Percentiles rank a stretch among this genome's conserved stretches.
phyloP scores from a whole-genome alignment of 1,140 invertebrate species.

The Leptinotarsa lineolata region DNA sequence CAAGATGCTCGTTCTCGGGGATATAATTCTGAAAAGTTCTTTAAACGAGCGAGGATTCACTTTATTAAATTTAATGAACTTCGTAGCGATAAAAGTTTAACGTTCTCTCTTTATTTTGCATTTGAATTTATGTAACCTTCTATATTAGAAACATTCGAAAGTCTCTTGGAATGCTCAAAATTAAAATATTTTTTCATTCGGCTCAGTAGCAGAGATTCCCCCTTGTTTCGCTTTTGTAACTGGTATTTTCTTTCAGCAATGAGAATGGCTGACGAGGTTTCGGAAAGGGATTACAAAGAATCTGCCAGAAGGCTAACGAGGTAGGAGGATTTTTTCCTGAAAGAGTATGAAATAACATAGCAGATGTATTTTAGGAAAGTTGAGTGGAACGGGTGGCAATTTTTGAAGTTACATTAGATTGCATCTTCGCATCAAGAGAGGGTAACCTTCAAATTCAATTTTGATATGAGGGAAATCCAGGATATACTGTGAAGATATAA shows the following conservation, averaged over 20 bases:
- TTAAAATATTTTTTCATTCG: background rate
- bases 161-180: slow-evolving; percentile 1
- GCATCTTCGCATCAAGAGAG: too few relatives aligned
- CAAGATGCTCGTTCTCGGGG: background rate
- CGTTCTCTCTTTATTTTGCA: slow-evolving; percentile 15
- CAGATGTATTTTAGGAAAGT: too few relatives aligned
- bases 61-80: slow-evolving; percentile 26
- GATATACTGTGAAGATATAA: too few relatives aligned
- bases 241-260: background rate
- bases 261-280: background rate
- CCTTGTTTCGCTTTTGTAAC: background rate
- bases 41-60: slow-evolving; percentile 16
- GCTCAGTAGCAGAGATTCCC: background rate
- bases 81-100: slow-evolving; percentile 18
- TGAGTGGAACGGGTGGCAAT: too few relatives aligned
- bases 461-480: too few relatives aligned
- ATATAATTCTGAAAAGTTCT: slow-evolving; percentile 3
- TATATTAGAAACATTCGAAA: background rate
- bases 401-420: too few relatives aligned
- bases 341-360: too few relatives aligned
- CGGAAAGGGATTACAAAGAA: background rate
- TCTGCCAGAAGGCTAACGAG: background rate
- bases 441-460: too few relatives aligned
- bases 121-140: slow-evolving; percentile 14
- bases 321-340: too few relatives aligned